These are phyloP conservation scores for Rhysida immarginata DNA, from an alignment of 1,140 invertebrate species.

Conservation along the genomic window DNA sequence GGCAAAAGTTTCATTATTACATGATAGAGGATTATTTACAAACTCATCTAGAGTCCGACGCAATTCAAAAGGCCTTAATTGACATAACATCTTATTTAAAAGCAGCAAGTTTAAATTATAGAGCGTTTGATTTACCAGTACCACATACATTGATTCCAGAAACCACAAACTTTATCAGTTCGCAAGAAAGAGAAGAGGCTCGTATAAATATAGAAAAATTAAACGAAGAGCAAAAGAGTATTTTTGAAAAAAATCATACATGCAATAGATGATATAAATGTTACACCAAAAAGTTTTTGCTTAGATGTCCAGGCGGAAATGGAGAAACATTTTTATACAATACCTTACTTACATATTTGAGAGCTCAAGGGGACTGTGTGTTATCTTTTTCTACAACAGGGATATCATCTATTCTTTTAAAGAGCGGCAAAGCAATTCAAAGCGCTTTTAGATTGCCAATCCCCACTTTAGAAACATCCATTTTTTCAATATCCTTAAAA, in stretches of 20 bases:
- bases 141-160: neutral
- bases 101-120: too few species aligned
- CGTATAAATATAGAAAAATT: neutral
- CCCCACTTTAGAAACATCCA: neutral
- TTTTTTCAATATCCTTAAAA: too few species aligned
- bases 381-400: neutral
- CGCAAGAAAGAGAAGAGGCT: too few species aligned
- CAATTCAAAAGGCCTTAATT: neutral
- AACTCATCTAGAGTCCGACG: constrained; percentile 2
- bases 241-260: neutral
- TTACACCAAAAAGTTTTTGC: constrained; percentile 1
- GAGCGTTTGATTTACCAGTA: too few species aligned
- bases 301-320: constrained; percentile 13
- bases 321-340: constrained; percentile 15
- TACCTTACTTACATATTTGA: neutral
- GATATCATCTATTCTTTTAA: neutral
- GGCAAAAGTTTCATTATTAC: neutral
- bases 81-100: too few species aligned
- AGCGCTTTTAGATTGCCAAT: constrained; percentile 1
- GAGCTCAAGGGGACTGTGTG: neutral
- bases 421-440: neutral
- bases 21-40: neutral
- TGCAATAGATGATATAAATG: neutral
- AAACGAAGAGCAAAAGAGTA: neutral
- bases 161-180: neutral